Evolutionary conservation across 2,888 invertebrate genomes (phyloP).

Genomic region (Sphaeridia pumilis): DNA sequence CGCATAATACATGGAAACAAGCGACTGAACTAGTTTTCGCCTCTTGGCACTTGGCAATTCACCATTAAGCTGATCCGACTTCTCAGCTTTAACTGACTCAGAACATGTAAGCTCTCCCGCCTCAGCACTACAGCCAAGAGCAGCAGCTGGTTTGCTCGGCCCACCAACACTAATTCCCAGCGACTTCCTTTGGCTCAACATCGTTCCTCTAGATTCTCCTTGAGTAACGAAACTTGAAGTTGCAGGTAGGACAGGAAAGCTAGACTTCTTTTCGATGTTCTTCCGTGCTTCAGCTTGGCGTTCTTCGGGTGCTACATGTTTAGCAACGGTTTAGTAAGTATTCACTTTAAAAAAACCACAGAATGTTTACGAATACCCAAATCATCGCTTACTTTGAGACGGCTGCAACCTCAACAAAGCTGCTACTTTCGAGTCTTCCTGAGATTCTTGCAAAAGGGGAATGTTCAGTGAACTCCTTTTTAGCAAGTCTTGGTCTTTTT

Average conservation of each 20-base stretch:
- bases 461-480: constrained; percentile 67
- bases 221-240: not conserved
- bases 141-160: not conserved
- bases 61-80: not conserved
- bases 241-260: constrained; percentile 22
- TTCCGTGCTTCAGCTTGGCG: constrained; percentile 24
- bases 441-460: constrained; percentile 61
- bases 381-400: constrained; percentile 42
- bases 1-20: not conserved
- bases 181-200: constrained; percentile 11
- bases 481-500: constrained; percentile 57
- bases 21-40: not conserved
- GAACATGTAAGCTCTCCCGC: not conserved
- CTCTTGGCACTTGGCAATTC: not conserved
- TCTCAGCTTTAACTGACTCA: not conserved
- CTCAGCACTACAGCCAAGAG: too few species aligned
- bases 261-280: constrained; percentile 31
- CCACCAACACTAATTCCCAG: constrained; percentile 16
- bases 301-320: constrained; percentile 31
- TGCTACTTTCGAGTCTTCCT: constrained; percentile 69
- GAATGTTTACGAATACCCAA: not conserved
- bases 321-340: not conserved
- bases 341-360: not conserved
- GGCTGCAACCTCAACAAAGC: constrained; percentile 58
- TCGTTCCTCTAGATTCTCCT: not conserved